Evolutionary conservation across 2,888 invertebrate species (phyloP).

Genomic region (Onthophagus sagittarius): DNA sequence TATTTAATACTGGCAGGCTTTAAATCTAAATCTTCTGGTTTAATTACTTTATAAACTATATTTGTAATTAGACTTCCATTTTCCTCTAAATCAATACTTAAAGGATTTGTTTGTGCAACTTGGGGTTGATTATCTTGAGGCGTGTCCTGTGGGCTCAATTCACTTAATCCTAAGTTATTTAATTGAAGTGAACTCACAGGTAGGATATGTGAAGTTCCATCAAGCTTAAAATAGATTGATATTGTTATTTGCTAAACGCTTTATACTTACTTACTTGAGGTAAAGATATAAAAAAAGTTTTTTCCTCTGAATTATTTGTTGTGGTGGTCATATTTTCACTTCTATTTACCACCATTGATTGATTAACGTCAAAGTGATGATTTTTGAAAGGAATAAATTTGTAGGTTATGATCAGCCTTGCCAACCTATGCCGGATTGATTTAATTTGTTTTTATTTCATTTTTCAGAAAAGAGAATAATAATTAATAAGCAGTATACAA

Average conservation of each 20-base stretch:
- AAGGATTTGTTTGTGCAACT: neutral
- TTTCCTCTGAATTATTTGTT: neutral
- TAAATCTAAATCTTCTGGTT: conserved; percentile 41
- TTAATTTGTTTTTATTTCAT: too few relatives aligned
- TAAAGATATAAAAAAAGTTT: neutral
- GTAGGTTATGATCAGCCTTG: neutral
- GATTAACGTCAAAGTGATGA: neutral
- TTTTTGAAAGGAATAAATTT: neutral
- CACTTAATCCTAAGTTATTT: neutral
- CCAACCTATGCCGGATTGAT: too few relatives aligned
- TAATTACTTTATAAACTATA: conserved; percentile 40
- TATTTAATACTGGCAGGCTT: conserved; percentile 32
- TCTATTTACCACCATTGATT: too few relatives aligned
- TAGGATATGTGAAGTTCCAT: neutral
- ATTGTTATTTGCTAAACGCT: too few relatives aligned
- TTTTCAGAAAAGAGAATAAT: too few relatives aligned
- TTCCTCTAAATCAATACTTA: neutral
- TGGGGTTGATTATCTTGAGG: neutral
- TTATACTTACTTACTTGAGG: neutral
- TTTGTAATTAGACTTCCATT: conserved; percentile 23
- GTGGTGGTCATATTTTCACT: neutral
- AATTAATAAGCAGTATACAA: too few relatives aligned
- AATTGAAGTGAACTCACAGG: neutral
- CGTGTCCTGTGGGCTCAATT: neutral
- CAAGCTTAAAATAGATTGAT: neutral